Evolutionary conservation across 2,888 invertebrate genomes (phyloP), one percentile per base, ranked within the genome.

Genomic region (Rhamnusium bicolor): DNA sequence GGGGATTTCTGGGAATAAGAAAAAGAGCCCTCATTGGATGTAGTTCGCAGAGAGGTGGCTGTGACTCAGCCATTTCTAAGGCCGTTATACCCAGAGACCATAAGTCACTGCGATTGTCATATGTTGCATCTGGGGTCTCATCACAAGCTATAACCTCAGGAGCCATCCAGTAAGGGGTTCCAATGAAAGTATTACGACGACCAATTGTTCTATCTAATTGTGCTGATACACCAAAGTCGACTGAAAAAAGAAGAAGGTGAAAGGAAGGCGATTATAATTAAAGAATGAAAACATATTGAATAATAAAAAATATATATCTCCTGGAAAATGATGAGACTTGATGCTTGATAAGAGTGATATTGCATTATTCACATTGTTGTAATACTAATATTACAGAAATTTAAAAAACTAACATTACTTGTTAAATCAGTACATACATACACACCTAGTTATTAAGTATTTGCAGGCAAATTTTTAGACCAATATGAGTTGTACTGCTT

Each of bases 71-170:
- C 99, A 99, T 99, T 92, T 99, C 99, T 78, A 99, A 92, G 65
- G 99, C 98, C 72, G 99, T 99, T 86, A 99, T 99, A 85, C 99
- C 96, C 80, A 96, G 90, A 60, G 95, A 96, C 96, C 96, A 96
- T 75, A 96, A 91, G 89, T 96, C 96, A 83, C 95, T 96, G 84
- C 96, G 94, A 90, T 98, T 98, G 90, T 99, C 99, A 87, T 99
- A 99, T 18, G 99, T 99, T 73, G 99, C 99, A 87, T 99, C 99
- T 60, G 98, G 98, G 90, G 99, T 99, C 89, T 99, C 99, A 90
- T 99, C 99, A 89, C 99, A 99, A 70, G 99, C 99, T 86, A 99
- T 99, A 60, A 99, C 99, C 91, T 99, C 99, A 1, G 98, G 99
- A 49, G 98, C 98, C 99, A 99, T 99, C 97, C 97, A 97, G 88